Evolutionary conservation across 2,888 invertebrate species (phyloP), one percentile per base, ranked within the genome.

Genomic region (Perizoma affinitatum): DNA sequence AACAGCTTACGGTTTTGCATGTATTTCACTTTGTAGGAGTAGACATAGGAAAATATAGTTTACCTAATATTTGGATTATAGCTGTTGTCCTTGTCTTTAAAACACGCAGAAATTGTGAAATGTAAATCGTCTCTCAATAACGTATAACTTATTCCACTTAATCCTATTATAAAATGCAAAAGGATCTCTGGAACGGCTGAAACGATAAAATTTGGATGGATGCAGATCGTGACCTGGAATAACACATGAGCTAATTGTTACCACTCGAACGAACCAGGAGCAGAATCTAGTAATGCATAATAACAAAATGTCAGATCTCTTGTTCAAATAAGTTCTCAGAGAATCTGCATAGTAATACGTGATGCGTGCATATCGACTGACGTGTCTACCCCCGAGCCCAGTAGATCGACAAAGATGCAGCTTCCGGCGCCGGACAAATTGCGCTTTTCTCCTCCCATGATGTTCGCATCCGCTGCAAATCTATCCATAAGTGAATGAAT

Each of bases 351-450:
- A 51, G 54, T 56, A 53, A 53, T 57, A 61, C 56, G 43, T 68
- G 55, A 65, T 67, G 48, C 60, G 45, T 63, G 64, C 53, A 46
- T 58, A 61, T 50, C 52, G 52, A 53, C 61, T 46, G 66, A 56
- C 61, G 71, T 61, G 54, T 67, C 38, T 47, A 78, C 80, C 78
- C 72, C 75, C 68, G 72, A 80, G 76, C 69, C 65, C 74, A 71
- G 76, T 76, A 83, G 80, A 83, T 83, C 75, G 73, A 79, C 74
- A 76, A 79, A 81, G 87, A 86, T 82, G 80, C 78, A 78, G 83
- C 84, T 83, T 87, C 87, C 87, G 84, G 78, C 80, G 80, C 71
- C 74, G 73, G 78, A 83, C 82, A 86, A 84, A 87, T 85, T 84
- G 74, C 82, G 48, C 52, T 46, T 35, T 54, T 33, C 42, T 41